Evolutionary conservation across 2,113 vertebrate genomes (phyloP), one percentile per base, ranked within the genome.

Genomic region (Lasiurus cinereus): DNA sequence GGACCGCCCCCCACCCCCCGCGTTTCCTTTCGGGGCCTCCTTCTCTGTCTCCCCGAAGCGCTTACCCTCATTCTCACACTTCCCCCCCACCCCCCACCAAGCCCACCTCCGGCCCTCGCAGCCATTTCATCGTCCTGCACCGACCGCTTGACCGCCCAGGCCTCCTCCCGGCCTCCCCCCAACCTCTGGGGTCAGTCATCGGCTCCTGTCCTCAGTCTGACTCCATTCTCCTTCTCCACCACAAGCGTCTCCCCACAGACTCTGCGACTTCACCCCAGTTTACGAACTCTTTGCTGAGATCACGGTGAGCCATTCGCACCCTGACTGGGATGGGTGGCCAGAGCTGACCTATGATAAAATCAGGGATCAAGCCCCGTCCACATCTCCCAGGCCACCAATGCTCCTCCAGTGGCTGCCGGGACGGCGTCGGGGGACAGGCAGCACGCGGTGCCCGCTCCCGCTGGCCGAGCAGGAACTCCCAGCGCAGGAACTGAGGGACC

Each of bases 381-480:
- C 33, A 6, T 9, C 78, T 39, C 16, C 27, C 56, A 10, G 33
- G 79, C 78, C 56, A 64, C 80, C 48, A 16, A 6, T 31, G 43
- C 83, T 33, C 24, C 64, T 21, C 19, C 6, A 6, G n/a, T 1
- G 48, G 56, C 13, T 87, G 76, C 70, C 88, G 0, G 77, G 80
- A 33, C 5, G 31, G 3, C 59, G 21, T 8, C 76, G 50, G 33
- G 62, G 72, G 16, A 83, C 39, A 15, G 67, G 31, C 76, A 80
- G 59, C 29, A 90, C 0, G 11, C 59, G 52, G 13, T 10, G 62
- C 31, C 93, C 83, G 31, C 54, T 86, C 77, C 27, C 80, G 79
- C 62, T 27, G 18, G 90, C 62, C 73, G 33, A 92, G 67, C 95
- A 92, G n/a, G 72, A 93, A 73, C 77, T 84, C 72, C 77, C 78